phyloP scores from a whole-genome alignment of 2,113 vertebrate species.

The Tichodroma muraria region DNA sequence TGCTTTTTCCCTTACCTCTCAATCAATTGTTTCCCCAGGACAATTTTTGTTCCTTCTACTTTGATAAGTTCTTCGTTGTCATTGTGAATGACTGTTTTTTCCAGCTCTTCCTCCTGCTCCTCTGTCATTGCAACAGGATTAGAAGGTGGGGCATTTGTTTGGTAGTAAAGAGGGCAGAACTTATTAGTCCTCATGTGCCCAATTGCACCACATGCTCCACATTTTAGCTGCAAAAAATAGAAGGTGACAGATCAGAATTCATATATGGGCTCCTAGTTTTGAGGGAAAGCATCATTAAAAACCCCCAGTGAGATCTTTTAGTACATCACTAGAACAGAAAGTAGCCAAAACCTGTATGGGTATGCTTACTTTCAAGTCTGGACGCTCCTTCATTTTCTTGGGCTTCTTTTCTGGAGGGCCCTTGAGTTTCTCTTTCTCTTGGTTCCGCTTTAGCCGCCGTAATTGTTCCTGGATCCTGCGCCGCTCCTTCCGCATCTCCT shows the following conservation, averaged over 20 bases:
- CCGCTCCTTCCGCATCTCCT: conserved; percentile 96
- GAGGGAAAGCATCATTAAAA: not conserved
- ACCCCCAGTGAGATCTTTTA: not conserved
- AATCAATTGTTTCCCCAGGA: conserved; percentile 95
- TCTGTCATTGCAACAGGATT: conserved; percentile 99
- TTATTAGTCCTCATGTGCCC: conserved; percentile 99
- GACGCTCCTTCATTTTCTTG: conserved; percentile 96
- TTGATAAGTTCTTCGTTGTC: conserved; percentile 98
- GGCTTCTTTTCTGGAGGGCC: conserved; percentile 96
- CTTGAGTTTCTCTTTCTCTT: conserved; percentile 95
- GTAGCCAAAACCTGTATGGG: not conserved
- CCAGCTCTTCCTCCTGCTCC: conserved; percentile 97
- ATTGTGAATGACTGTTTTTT: conserved; percentile 97
- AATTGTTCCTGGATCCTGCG: conserved; percentile 94
- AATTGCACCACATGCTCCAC: conserved; percentile 94
- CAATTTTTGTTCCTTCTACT: conserved; percentile 98
- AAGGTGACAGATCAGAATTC: not conserved
- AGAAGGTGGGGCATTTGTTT: conserved; percentile 95
- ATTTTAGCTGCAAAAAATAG: conserved; percentile 82
- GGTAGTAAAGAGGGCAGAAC: conserved; percentile 97
- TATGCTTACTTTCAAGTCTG: conserved; percentile 88
- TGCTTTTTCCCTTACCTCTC: conserved; percentile 80
- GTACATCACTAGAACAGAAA: not conserved
- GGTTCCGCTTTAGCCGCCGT: conserved; percentile 90
- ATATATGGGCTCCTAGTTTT: not conserved